Conservation (phyloP, 2,888 invertebrate genomes). For the Nemoura dubitans region DNA sequence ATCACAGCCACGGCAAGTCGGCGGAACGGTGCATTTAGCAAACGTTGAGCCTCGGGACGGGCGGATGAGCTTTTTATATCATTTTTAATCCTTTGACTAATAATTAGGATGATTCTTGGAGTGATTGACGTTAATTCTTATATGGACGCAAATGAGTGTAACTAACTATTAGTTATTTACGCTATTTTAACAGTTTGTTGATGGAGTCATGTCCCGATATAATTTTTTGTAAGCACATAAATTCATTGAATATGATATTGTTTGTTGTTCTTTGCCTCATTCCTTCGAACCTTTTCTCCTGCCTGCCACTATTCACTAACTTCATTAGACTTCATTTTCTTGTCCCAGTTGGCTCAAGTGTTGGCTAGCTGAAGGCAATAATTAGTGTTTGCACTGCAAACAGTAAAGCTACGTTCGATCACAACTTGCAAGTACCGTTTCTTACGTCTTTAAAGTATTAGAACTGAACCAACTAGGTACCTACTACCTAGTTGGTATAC, state of each 20-base stretch:
- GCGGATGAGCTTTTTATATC: neutral
- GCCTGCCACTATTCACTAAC: too few species aligned
- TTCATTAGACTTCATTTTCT: too few species aligned
- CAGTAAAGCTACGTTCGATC: too few species aligned
- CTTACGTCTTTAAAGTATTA: too few species aligned
- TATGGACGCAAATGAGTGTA: conserved; percentile 29
- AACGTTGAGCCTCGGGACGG: neutral
- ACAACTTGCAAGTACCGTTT: too few species aligned
- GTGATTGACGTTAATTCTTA: neutral
- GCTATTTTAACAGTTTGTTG: conserved; percentile 15
- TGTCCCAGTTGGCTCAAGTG: too few species aligned
- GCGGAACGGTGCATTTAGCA: neutral
- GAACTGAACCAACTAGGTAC: too few species aligned
- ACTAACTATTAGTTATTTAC: conserved; percentile 26
- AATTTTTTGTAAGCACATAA: conserved; percentile 51
- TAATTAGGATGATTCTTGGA: conserved; percentile 12
- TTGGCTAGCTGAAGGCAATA: too few species aligned
- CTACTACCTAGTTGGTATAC: too few species aligned
- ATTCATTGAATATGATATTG: conserved; percentile 45
- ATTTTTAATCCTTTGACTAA: conserved; percentile 2
- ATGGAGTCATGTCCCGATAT: conserved; percentile 47
- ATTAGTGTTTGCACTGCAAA: too few species aligned
- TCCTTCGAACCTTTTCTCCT: neutral
- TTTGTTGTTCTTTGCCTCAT: neutral
- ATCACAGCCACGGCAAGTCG: neutral